These are phyloP conservation scores for Channallabes apus DNA, from an alignment of 2,797 vertebrate genomes.

Conservation along the genomic window DNA sequence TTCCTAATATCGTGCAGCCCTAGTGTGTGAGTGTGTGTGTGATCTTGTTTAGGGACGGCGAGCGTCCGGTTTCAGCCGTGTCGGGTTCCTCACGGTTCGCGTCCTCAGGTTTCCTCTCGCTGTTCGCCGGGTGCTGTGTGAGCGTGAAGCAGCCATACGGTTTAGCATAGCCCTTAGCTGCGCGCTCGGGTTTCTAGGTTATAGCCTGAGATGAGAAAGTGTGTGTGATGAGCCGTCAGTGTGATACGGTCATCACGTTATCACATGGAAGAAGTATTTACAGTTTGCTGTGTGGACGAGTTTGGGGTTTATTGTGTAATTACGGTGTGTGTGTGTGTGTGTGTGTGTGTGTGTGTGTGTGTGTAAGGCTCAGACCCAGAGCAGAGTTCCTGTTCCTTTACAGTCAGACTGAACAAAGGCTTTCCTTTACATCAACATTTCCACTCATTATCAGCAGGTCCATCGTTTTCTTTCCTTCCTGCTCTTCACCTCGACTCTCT, in stretches of 20 bases:
- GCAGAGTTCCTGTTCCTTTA: background rate
- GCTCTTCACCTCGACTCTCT: background rate
- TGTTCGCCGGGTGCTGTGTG: background rate
- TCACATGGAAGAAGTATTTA: slow-evolving; percentile 66
- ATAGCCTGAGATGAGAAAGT: slow-evolving; percentile 69
- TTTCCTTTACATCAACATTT: slow-evolving; percentile 6
- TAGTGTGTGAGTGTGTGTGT: no score
- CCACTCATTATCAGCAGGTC: slow-evolving; percentile 5
- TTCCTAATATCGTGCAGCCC: no score
- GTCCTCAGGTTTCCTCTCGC: background rate
- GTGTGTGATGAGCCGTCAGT: slow-evolving; percentile 65
- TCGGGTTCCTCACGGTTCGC: background rate
- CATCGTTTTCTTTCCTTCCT: slow-evolving; percentile 17
- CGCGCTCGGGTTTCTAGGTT: slow-evolving; percentile 63
- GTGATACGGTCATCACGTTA: slow-evolving; percentile 57
- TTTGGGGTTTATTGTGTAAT: slow-evolving; percentile 44
- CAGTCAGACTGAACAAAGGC: background rate
- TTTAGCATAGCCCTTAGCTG: slow-evolving; percentile 39
- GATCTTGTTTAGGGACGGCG: background rate
- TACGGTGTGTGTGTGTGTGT: slow-evolving; percentile 27
- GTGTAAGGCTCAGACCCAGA: background rate
- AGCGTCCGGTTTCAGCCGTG: background rate
- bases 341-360: no score
- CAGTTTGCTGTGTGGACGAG: slow-evolving; percentile 46
- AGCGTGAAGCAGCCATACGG: background rate